phyloP scores from a whole-genome alignment of 2,888 invertebrate species.

The Agrilus cyanescens region DNA sequence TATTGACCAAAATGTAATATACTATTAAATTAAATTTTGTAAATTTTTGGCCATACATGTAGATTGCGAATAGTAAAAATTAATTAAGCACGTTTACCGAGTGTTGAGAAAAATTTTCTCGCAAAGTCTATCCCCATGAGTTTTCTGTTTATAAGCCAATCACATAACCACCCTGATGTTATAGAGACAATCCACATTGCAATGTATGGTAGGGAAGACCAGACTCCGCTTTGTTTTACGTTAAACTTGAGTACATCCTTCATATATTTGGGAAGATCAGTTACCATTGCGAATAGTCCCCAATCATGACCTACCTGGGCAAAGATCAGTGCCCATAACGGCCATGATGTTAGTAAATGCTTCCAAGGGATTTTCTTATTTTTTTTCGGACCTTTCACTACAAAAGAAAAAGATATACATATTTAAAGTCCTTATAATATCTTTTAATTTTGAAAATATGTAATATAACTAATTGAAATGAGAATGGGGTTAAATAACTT shows the following conservation, averaged over 20 bases:
- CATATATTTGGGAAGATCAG: conserved; percentile 59
- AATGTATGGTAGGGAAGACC: conserved; percentile 54
- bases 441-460: no score
- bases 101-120: conserved; percentile 38
- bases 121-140: conserved; percentile 44
- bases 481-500: no score
- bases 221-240: conserved; percentile 48
- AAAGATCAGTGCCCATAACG: conserved; percentile 60
- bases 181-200: conserved; percentile 56
- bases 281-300: conserved; percentile 61
- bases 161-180: conserved; percentile 53
- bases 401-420: no score
- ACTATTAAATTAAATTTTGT: no score
- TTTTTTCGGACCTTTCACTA: conserved; percentile 7
- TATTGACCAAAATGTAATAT: no score
- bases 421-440: no score
- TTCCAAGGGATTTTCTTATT: conserved; percentile 40
- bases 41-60: no score
- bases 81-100: conserved; percentile 4
- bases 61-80: no score
- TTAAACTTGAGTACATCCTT: conserved; percentile 54
- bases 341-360: conserved; percentile 55
- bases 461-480: no score
- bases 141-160: conserved; percentile 50
- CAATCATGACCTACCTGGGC: conserved; percentile 64